Evolutionary conservation across 2,113 vertebrate species (phyloP).

Genomic region (Atherinomorus stipes): DNA sequence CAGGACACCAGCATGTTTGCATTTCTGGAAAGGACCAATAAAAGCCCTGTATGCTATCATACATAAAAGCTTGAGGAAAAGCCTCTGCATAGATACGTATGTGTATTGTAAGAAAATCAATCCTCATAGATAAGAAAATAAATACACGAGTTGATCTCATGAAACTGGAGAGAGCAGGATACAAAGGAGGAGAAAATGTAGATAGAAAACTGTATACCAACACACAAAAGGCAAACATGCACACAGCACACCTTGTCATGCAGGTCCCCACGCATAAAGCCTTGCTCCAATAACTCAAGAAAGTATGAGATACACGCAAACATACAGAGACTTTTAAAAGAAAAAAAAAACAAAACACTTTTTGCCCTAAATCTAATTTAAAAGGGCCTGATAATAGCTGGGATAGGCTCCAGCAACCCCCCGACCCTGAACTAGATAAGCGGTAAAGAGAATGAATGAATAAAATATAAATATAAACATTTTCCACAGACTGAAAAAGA

Average conservation of each 20-base stretch:
- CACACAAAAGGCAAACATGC: conserved; percentile 12
- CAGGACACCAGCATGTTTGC: conserved; percentile 69
- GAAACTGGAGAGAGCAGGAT: not conserved
- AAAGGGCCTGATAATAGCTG: not conserved
- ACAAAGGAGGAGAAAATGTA: not conserved
- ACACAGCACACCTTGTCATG: conserved; percentile 19
- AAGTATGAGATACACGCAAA: conserved; percentile 34
- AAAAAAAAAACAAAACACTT: not conserved
- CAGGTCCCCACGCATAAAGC: conserved; percentile 50
- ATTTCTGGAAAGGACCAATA: conserved; percentile 58
- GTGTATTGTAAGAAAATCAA: conserved; percentile 22
- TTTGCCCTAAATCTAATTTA: not conserved
- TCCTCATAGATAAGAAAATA: conserved; percentile 38
- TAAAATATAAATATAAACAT: not conserved
- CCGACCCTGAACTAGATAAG: no score
- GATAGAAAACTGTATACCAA: conserved; percentile 18
- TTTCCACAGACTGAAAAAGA: not conserved
- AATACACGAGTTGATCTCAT: conserved; percentile 6
- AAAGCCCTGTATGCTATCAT: conserved; percentile 17
- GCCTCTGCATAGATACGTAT: conserved; percentile 37
- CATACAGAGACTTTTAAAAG: conserved; percentile 1
- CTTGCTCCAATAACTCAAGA: conserved; percentile 13
- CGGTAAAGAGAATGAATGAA: no score
- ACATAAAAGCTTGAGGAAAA: conserved; percentile 3
- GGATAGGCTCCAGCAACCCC: no score